Evolutionary conservation across 1,140 invertebrate genomes (phyloP).

Genomic region (Drosophila insularis): DNA sequence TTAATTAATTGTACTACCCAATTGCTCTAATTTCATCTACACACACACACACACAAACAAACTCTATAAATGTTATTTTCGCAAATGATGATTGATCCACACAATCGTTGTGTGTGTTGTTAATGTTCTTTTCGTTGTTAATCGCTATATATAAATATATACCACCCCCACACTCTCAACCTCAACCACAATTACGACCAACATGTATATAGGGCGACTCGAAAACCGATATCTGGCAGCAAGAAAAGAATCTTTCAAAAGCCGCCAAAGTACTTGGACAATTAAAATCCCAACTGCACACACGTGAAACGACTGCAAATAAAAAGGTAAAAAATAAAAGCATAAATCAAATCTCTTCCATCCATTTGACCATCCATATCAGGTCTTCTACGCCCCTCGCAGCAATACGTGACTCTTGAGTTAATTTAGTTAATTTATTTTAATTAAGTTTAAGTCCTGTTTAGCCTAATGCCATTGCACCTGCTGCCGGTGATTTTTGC

Average conservation of each 20-base stretch:
- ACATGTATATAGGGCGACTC: slow-evolving; percentile 80
- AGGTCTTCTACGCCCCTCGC: slow-evolving; percentile 23
- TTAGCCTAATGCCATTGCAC: slow-evolving; percentile 37
- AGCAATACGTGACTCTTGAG: slow-evolving; percentile 21
- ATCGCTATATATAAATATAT: slow-evolving; percentile 15
- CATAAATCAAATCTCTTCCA: slow-evolving; percentile 31
- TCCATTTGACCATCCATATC: slow-evolving; percentile 25
- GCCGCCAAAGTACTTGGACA: slow-evolving; percentile 82
- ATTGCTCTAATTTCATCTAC: slow-evolving; percentile 36
- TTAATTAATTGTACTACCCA: slow-evolving; percentile 7
- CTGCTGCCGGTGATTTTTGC: slow-evolving; percentile 45
- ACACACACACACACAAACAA: neutral
- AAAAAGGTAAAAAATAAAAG: slow-evolving; percentile 83
- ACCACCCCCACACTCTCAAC: slow-evolving; percentile 19
- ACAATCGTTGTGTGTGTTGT: slow-evolving; percentile 4
- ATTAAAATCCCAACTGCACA: slow-evolving; percentile 82
- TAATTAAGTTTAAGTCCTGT: slow-evolving; percentile 2
- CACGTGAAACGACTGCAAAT: slow-evolving; percentile 82
- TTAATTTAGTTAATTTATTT: slow-evolving; percentile 10
- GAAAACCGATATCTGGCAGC: slow-evolving; percentile 83
- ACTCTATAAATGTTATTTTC: slow-evolving; percentile 51
- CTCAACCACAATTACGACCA: slow-evolving; percentile 40
- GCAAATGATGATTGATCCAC: slow-evolving; percentile 17
- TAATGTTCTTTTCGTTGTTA: neutral
- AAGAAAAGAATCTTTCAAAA: slow-evolving; percentile 83